These are phyloP conservation scores for Peromyscus eremicus DNA, from an alignment of 2,797 vertebrate genomes.

Conservation along the genomic window DNA sequence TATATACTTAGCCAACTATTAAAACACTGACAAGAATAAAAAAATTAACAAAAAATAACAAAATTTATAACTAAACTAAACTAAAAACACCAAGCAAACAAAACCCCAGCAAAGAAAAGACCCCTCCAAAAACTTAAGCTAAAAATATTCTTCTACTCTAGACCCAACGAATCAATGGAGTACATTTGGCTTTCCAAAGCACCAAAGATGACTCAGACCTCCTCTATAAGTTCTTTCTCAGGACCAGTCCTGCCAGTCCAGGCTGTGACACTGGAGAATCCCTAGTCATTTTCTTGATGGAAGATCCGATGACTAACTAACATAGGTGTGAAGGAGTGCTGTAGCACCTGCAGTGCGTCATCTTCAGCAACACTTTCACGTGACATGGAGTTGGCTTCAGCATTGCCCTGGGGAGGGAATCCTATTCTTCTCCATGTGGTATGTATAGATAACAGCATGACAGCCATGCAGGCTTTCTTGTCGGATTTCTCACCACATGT, in stretches of 20 bases:
- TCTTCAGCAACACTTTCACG: not conserved
- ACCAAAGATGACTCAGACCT: not conserved
- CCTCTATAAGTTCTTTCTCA: not conserved
- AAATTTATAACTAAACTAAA: not conserved
- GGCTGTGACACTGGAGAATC: not conserved
- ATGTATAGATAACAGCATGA: not conserved
- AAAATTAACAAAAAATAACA: not conserved
- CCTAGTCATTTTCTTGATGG: not conserved
- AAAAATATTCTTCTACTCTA: not conserved
- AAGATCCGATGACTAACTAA: not conserved
- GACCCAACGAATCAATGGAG: accelerated
- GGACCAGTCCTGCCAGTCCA: not conserved
- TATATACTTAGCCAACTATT: not conserved
- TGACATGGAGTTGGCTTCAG: too few species aligned
- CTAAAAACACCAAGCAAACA: not conserved
- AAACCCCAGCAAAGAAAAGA: not conserved
- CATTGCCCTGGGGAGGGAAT: not conserved
- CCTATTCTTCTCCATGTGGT: not conserved
- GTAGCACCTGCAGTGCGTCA: not conserved
- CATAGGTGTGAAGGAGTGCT: not conserved
- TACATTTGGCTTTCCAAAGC: not conserved
- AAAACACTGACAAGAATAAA: not conserved
- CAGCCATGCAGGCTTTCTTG: not conserved
- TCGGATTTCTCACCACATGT: not conserved
- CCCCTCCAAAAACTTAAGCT: not conserved